Evolutionary conservation across 2,113 vertebrate species (phyloP), one percentile per base, ranked within the genome.

Genomic region (Ciconia boyciana): DNA sequence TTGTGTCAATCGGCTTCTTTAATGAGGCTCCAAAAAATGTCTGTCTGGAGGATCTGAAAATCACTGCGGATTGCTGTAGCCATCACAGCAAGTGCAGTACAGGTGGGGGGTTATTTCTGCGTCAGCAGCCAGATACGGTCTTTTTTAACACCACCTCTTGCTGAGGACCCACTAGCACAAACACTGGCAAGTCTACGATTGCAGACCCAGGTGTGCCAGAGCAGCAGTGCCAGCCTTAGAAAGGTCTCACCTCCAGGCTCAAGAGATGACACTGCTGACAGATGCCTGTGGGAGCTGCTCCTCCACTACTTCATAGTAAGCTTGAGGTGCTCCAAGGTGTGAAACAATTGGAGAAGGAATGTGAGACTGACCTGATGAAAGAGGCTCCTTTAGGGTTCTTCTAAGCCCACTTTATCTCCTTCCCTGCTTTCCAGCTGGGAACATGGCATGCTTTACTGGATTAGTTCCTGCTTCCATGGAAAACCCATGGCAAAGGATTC

Each of bases 341-440:
- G 13, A 8, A 26, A 20, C 4, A 13, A 4, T 5, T 22, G 16
- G 24, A 58, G 52, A 28, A 16, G 28, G 16, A 32, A 8, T 2
- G 32, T n/a, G 55, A 41, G 25, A 21, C 10, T 13, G 31, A 76
- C 32, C 14, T 0, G 0, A 1, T 8, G 20, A 25, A 32, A 39
- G 18, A 58, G 12, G 12, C 9, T 61, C 28, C 28, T 43, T 46
- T 39, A 13, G 12, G 48, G 15, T 25, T 36, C 36, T 52, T 39
- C 69, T 12, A 48, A 48, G 16, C 17, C 48, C 10, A 9, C 9
- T 5, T 36, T 26, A 43, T 32, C 48, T 31, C 61, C 25, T 54
- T 54, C 54, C 75, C 46, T 36, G 34, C 41, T 60, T 39, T 51
- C 58, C 34, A 72, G 44, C 60, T 48, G 54, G 46, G 20, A 74